phyloP scores from a whole-genome alignment of 2,797 vertebrate genomes.

The Pachyuromys duprasi region DNA sequence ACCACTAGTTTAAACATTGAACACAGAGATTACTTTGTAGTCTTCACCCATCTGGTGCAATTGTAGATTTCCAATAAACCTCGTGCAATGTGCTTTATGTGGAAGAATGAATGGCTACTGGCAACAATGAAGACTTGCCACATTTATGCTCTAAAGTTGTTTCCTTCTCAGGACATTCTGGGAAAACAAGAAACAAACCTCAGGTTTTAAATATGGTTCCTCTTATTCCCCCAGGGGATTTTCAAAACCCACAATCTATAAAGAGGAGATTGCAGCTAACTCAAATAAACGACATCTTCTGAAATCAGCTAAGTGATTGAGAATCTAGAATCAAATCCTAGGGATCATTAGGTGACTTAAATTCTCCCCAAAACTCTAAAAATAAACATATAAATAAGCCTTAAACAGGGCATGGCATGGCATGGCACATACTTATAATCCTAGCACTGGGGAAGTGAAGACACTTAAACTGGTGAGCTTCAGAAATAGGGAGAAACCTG shows the following conservation, averaged over 20 bases:
- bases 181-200: constrained; percentile 67
- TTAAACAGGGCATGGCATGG: neutral
- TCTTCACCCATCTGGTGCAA: neutral
- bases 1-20: constrained; percentile 33
- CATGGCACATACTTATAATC: neutral
- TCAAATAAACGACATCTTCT: neutral
- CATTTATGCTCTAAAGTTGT: constrained; percentile 11
- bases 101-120: neutral
- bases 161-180: constrained; percentile 51
- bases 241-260: constrained; percentile 50
- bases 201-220: constrained; percentile 63
- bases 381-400: neutral
- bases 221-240: constrained; percentile 59
- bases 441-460: neutral
- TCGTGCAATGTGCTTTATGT: neutral
- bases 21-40: neutral
- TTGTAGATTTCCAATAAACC: neutral
- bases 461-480: neutral
- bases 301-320: constrained; percentile 32
- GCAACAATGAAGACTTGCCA: neutral
- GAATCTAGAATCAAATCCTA: constrained; percentile 56
- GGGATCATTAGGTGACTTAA: neutral
- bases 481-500: neutral
- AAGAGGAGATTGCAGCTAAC: neutral
- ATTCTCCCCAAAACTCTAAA: constrained; percentile 17